Evolutionary conservation across 2,888 invertebrate genomes (phyloP).

Genomic region (Polyploca ridens): DNA sequence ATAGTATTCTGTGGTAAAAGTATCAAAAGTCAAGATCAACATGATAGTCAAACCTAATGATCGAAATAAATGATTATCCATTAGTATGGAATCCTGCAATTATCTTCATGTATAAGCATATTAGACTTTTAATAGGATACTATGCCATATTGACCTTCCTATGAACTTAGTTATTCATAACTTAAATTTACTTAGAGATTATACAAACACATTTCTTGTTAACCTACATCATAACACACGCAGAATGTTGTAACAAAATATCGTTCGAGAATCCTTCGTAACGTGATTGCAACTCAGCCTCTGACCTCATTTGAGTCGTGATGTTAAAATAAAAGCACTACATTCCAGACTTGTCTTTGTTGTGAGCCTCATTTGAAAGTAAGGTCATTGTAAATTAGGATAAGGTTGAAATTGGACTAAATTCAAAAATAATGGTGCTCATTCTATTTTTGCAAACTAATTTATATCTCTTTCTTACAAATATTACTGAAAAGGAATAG

Average conservation of each 20-base stretch:
- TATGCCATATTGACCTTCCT: no score
- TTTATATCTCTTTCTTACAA: no score
- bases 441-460: no score
- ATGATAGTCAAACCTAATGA: no score
- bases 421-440: not conserved
- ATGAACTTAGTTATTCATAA: not conserved
- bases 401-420: not conserved
- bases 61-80: no score
- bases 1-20: no score
- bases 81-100: no score
- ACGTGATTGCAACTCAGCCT: conserved; percentile 26
- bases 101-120: not conserved
- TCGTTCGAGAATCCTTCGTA: conserved; percentile 41
- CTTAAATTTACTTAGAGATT: not conserved
- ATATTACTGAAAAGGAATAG: no score
- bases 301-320: conserved; percentile 68
- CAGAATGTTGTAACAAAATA: conserved; percentile 14
- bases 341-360: conserved; percentile 50
- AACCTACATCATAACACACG: not conserved
- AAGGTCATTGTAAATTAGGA: conserved; percentile 5
- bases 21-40: no score
- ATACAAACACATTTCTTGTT: not conserved
- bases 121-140: not conserved
- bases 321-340: conserved; percentile 62
- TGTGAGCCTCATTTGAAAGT: conserved; percentile 29